These are phyloP conservation scores for Suncus etruscus DNA, from an alignment of 2,113 vertebrate species.

Conservation along the genomic window DNA sequence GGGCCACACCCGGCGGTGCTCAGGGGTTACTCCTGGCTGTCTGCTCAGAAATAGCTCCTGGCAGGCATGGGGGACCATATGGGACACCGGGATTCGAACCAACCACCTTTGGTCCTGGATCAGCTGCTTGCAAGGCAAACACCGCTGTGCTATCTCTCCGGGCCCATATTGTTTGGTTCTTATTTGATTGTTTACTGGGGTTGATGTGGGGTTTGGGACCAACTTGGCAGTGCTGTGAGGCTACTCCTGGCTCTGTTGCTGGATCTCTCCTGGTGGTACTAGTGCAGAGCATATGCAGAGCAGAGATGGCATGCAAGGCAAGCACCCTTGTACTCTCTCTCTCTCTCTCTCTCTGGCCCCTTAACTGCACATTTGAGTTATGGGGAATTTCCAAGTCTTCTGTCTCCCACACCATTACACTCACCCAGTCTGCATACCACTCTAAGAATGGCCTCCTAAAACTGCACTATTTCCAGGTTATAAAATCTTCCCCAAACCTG, in stretches of 20 bases:
- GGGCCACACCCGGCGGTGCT: too few relatives aligned
- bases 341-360: not conserved
- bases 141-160: too few relatives aligned
- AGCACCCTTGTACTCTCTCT: too few relatives aligned
- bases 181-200: not conserved
- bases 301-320: not conserved
- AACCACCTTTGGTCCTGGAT: too few relatives aligned
- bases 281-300: not conserved
- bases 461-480: not conserved
- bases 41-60: too few relatives aligned
- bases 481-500: not conserved
- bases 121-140: too few relatives aligned
- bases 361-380: not conserved
- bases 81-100: too few relatives aligned
- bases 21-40: too few relatives aligned
- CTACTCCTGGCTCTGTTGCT: not conserved
- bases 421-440: not conserved
- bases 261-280: not conserved
- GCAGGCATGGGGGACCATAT: too few relatives aligned
- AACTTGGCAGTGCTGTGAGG: too few relatives aligned
- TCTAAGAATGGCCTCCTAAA: slow-evolving; percentile 14
- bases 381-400: not conserved
- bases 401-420: not conserved
- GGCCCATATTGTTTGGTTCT: too few relatives aligned
- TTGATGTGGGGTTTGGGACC: not conserved